These are phyloP conservation scores for Apeira syringaria DNA, from an alignment of 2,888 invertebrate genomes.

Conservation along the genomic window DNA sequence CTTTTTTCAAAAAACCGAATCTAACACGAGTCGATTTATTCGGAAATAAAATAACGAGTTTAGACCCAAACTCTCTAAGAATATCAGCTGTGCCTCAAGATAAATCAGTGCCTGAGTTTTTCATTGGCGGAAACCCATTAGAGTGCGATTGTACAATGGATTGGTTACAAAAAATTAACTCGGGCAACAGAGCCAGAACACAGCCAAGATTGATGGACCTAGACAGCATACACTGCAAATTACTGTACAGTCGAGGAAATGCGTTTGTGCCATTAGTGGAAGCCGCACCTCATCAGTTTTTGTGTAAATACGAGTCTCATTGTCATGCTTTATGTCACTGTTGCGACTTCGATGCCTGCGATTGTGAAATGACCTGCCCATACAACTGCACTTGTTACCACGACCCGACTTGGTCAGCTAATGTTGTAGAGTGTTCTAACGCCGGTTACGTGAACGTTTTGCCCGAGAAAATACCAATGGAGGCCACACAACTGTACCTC, in stretches of 20 bases:
- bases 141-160: slow-evolving; percentile 96
- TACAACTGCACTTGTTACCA: slow-evolving; percentile 94
- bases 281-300: slow-evolving; percentile 91
- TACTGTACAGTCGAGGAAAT: slow-evolving; percentile 90
- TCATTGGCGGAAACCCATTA: slow-evolving; percentile 93
- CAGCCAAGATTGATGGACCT: slow-evolving; percentile 93
- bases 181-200: slow-evolving; percentile 88
- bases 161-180: slow-evolving; percentile 93
- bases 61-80: slow-evolving; percentile 89
- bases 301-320: slow-evolving; percentile 92
- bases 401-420: slow-evolving; percentile 93
- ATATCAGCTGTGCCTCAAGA: slow-evolving; percentile 90
- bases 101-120: slow-evolving; percentile 90
- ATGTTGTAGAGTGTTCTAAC: slow-evolving; percentile 92
- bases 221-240: slow-evolving; percentile 91
- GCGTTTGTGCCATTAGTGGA: slow-evolving; percentile 90
- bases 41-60: slow-evolving; percentile 90
- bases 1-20: slow-evolving; percentile 94
- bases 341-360: slow-evolving; percentile 95
- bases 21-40: slow-evolving; percentile 91
- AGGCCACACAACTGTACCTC: slow-evolving; percentile 93
- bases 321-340: slow-evolving; percentile 95
- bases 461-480: slow-evolving; percentile 94
- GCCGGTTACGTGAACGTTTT: slow-evolving; percentile 87
- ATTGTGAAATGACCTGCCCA: slow-evolving; percentile 96